Conservation (phyloP, 2,113 vertebrate genomes). For the Callocephalon fimbriatum region DNA sequence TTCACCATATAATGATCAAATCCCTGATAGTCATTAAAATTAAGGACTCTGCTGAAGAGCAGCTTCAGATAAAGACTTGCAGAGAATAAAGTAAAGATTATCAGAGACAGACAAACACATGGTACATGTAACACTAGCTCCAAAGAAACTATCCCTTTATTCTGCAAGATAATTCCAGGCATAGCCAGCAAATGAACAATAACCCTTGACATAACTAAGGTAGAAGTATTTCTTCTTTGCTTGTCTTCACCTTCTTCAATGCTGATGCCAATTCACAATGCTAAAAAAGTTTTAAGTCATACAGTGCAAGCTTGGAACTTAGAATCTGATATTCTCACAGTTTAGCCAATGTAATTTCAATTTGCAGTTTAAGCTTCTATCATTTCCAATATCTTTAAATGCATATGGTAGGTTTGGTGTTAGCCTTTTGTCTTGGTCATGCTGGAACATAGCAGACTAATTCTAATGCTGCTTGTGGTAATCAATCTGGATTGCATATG, state of each 20-base stretch:
- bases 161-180: background rate
- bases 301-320: background rate
- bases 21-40: conserved; percentile 38
- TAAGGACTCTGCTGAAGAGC: background rate
- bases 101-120: background rate
- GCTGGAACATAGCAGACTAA: background rate
- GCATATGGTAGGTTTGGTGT: rapidly evolving
- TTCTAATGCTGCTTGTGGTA: background rate
- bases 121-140: background rate
- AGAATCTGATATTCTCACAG: background rate
- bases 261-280: background rate
- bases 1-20: conserved; percentile 19
- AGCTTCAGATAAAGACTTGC: background rate
- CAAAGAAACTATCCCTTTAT: background rate
- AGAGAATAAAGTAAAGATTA: conserved; percentile 11
- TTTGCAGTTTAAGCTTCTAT: background rate
- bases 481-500: background rate
- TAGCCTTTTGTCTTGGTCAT: background rate
- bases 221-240: background rate
- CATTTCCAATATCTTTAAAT: background rate
- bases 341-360: background rate
- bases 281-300: background rate
- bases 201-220: background rate
- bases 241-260: background rate
- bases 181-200: background rate